These are phyloP conservation scores for Papilio elwesi DNA, from an alignment of 2,888 invertebrate genomes.

Conservation along the genomic window DNA sequence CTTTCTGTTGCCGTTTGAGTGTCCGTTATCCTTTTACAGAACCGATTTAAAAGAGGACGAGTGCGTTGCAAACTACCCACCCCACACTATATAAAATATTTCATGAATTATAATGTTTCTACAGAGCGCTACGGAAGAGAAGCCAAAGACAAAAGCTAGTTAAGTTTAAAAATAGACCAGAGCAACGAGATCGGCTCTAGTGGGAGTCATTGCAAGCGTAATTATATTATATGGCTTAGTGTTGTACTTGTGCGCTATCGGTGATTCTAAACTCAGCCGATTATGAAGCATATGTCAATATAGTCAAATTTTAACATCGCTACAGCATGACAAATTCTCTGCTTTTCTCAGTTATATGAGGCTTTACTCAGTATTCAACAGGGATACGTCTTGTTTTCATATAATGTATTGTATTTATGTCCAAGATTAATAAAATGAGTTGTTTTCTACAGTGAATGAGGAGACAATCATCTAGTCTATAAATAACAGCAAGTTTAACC, in stretches of 20 bases:
- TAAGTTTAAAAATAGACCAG: constrained; percentile 18
- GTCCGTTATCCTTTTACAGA: too few species aligned
- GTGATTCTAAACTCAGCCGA: constrained; percentile 18
- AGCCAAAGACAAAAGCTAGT: constrained; percentile 20
- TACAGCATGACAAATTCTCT: too few species aligned
- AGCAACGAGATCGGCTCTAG: constrained; percentile 16
- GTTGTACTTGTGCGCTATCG: not conserved
- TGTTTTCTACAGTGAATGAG: not conserved
- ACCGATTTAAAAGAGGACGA: too few species aligned
- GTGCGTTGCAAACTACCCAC: too few species aligned
- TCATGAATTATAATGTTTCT: not conserved
- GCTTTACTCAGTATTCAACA: not conserved
- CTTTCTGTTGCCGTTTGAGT: too few species aligned
- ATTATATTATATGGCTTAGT: constrained; percentile 17
- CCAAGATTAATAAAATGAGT: not conserved
- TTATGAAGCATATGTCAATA: not conserved
- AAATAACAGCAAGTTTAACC: not conserved
- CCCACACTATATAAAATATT: too few species aligned
- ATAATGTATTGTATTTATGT: not conserved
- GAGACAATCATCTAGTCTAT: not conserved
- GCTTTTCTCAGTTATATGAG: not conserved
- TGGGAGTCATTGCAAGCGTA: constrained; percentile 12
- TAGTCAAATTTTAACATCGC: not conserved
- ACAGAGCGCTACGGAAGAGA: constrained; percentile 1
- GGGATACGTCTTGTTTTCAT: not conserved